Conservation (phyloP, 2,888 invertebrate species). For the Criorhina ranunculi region DNA sequence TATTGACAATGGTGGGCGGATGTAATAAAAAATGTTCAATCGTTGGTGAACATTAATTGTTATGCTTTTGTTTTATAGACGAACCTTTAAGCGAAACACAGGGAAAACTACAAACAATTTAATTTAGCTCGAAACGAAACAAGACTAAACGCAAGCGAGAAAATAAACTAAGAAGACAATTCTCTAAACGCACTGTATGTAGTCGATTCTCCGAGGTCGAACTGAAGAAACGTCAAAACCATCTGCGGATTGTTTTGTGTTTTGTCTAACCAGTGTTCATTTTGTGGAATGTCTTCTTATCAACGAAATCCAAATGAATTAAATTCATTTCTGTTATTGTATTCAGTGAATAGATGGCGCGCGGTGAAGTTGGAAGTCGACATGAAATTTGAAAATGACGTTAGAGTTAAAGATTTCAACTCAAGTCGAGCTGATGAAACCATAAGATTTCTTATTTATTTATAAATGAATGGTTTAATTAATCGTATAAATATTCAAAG, state of each 20-base stretch:
- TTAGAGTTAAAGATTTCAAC: not conserved
- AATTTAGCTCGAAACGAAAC: constrained; percentile 41
- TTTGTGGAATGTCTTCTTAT: constrained; percentile 35
- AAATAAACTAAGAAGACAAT: constrained; percentile 43
- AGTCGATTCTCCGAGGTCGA: constrained; percentile 43
- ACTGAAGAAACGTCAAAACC: constrained; percentile 66
- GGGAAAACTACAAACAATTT: constrained; percentile 45
- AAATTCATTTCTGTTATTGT: not conserved
- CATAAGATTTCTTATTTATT: too few species aligned
- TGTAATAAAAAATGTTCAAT: constrained; percentile 13
- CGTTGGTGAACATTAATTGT: not conserved
- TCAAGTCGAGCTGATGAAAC: too few species aligned
- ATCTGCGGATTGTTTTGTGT: constrained; percentile 63
- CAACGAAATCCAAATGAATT: not conserved
- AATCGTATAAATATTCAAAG: too few species aligned
- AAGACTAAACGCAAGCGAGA: constrained; percentile 39
- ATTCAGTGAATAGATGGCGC: constrained; percentile 38
- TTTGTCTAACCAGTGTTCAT: constrained; percentile 3
- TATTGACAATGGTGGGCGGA: not conserved
- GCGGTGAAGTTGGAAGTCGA: not conserved
- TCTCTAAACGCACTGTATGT: not conserved
- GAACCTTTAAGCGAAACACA: constrained; percentile 56
- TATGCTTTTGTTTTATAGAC: constrained; percentile 5
- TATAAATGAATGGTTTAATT: too few species aligned
- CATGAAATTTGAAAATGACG: not conserved